Base-by-base conservation (phyloP, 2,888 invertebrate species). In the Cordilura impudica region DNA sequence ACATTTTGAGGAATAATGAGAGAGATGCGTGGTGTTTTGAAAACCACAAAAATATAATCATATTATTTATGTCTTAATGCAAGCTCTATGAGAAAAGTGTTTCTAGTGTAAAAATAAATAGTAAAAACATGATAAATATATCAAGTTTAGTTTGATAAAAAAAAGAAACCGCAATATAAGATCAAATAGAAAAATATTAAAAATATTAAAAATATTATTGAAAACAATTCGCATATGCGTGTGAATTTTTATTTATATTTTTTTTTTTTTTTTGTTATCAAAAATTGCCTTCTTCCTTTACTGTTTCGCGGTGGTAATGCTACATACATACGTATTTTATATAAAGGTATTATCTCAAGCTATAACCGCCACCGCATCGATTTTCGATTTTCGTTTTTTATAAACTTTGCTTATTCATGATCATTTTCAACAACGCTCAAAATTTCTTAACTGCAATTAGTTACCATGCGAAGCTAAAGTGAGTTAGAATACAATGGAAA, bases 61-160 rank as follows among this genome's bases (percentile, higher is more conserved):
- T 58, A 39, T 23, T 21, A 31, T 45, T 53, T 54, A 49, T 29
- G 71, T 58, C 53, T 61, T 67, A 35, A n/a, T n/a, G 39, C 43
- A 26, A 71, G 67, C 58, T 75, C 66, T 75, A 74, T 75, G 79
- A 67, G 71, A 75, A 79, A 75, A 75, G 45, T 49, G 26, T 56
- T 56, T 51, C n/a, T 14, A n/a, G 21, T 45, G 16, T 6, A 19
- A 18, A 31, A 56, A n/a, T n/a, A 60, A 51, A 16, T 14, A 16
- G 21, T 31, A n/a, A 26, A 54, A 54, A 53, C 5, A 10, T 51
- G 51, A 51, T 51, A 51, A 53, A 60, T 3, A 60, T 26, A 63
- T 29, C 29, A 56, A 35, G 39, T 16, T 72, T 35, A 18, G 21
- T 51, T 51, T 6, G 19, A 49, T 21, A 14, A 2, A 31, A 49